phyloP scores from a whole-genome alignment of 37 sponge, comb jelly and placozoan species.

The Aplysina aerophoba region DNA sequence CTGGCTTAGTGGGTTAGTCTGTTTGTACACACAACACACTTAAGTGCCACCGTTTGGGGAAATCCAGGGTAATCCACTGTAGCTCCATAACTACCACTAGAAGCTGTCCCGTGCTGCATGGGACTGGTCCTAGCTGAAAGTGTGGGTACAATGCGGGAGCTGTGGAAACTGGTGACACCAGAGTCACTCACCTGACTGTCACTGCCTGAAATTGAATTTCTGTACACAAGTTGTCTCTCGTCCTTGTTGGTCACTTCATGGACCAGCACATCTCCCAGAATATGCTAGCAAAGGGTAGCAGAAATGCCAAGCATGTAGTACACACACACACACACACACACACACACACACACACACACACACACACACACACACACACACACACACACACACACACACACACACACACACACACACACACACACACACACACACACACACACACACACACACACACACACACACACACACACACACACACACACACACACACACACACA shows the following conservation, averaged over 20 bases:
- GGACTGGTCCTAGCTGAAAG: no score
- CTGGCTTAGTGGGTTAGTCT: no score
- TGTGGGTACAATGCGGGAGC: no score
- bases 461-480: neutral
- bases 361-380: constrained; percentile 68
- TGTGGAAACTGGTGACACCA: no score
- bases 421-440: constrained; percentile 70
- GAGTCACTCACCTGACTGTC: neutral
- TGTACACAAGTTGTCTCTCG: constrained; percentile 44
- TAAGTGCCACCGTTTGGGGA: neutral
- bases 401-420: constrained; percentile 70
- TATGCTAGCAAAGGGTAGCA: constrained; percentile 1
- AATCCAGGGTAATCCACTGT: neutral
- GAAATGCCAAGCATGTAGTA: constrained; percentile 47
- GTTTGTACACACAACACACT: neutral
- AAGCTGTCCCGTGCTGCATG: no score
- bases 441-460: constrained; percentile 35
- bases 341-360: constrained; percentile 68
- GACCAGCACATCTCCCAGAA: constrained; percentile 21
- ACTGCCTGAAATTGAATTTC: constrained; percentile 22
- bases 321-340: constrained; percentile 63
- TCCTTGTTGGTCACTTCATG: constrained; percentile 4
- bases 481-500: constrained; percentile 10
- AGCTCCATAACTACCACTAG: no score
- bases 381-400: constrained; percentile 68